A percentile compares a stretch with the other conserved stretches of the same genome.
phyloP scores from a whole-genome alignment of 30 jellyfish, hydroid and myxozoan genomes.

The Morbakka virulenta region DNA sequence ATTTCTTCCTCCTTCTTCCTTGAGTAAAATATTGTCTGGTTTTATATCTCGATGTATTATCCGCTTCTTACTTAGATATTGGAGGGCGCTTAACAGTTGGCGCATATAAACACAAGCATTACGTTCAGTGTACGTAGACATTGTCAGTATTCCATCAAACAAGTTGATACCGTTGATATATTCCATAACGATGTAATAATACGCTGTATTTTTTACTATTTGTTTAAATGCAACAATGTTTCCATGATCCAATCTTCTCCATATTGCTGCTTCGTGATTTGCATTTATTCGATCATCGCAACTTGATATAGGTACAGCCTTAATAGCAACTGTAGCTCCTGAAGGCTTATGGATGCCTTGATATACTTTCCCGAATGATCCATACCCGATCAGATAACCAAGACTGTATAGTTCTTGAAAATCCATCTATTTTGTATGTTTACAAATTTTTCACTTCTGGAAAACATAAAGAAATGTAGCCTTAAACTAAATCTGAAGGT shows the following conservation, averaged over 20 bases:
- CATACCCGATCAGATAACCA: not conserved
- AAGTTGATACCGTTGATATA: slow-evolving; percentile 23
- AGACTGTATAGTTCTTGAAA: too few relatives aligned
- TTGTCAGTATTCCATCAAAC: slow-evolving; percentile 8
- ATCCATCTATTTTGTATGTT: not conserved
- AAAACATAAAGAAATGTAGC: too few relatives aligned
- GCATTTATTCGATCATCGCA: not conserved
- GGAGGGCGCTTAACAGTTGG: slow-evolving; percentile 31
- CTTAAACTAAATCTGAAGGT: too few relatives aligned
- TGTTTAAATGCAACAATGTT: slow-evolving; percentile 26
- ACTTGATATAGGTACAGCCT: not conserved
- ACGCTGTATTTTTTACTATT: slow-evolving; percentile 32
- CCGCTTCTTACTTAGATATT: slow-evolving; percentile 17
- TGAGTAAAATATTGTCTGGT: slow-evolving; percentile 22
- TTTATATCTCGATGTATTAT: slow-evolving; percentile 42
- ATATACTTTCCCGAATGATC: not conserved
- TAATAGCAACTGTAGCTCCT: not conserved
- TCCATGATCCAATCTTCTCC: slow-evolving; percentile 46
- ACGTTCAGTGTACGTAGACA: slow-evolving; percentile 62
- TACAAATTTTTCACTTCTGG: too few relatives aligned
- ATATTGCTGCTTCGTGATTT: slow-evolving; percentile 44
- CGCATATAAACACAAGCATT: slow-evolving; percentile 38
- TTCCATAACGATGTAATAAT: slow-evolving; percentile 33
- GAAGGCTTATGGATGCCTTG: not conserved
- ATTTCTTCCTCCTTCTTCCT: slow-evolving; percentile 4